phyloP scores from a whole-genome alignment of 2,888 invertebrate genomes.

The Oligia latruncula region DNA sequence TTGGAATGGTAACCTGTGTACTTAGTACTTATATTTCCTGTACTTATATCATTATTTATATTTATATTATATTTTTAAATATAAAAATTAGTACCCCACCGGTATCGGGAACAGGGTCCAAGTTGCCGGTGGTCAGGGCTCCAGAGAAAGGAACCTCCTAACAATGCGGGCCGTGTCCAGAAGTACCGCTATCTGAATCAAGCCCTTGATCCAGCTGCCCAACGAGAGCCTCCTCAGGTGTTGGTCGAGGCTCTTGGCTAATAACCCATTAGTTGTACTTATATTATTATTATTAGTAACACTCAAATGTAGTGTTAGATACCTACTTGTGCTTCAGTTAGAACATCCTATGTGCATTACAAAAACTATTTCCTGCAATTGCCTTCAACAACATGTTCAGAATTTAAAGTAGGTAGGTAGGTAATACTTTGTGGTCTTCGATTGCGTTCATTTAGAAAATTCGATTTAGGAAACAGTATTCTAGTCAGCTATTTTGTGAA shows the following conservation, averaged over 20 bases:
- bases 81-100: too few relatives aligned
- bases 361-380: slow-evolving; percentile 53
- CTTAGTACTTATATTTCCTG: too few relatives aligned
- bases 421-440: slow-evolving; percentile 6
- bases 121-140: too few relatives aligned
- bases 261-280: too few relatives aligned
- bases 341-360: slow-evolving; percentile 39
- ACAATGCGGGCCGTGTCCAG: too few relatives aligned
- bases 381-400: slow-evolving; percentile 38
- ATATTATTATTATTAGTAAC: background rate
- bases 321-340: slow-evolving; percentile 5
- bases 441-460: slow-evolving; percentile 15
- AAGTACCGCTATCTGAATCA: too few relatives aligned
- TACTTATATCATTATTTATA: too few relatives aligned
- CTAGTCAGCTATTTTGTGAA: slow-evolving; percentile 35
- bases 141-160: too few relatives aligned
- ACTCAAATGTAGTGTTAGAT: slow-evolving; percentile 6
- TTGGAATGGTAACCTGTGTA: background rate
- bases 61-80: too few relatives aligned
- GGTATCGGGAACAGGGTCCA: too few relatives aligned
- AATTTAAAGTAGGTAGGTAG: slow-evolving; percentile 40
- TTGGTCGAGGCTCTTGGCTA: too few relatives aligned
- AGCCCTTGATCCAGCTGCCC: too few relatives aligned
- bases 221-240: background rate
- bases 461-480: slow-evolving; percentile 12